phyloP scores from a whole-genome alignment of 2,113 vertebrate genomes.

The Microcebus lehilahytsara region DNA sequence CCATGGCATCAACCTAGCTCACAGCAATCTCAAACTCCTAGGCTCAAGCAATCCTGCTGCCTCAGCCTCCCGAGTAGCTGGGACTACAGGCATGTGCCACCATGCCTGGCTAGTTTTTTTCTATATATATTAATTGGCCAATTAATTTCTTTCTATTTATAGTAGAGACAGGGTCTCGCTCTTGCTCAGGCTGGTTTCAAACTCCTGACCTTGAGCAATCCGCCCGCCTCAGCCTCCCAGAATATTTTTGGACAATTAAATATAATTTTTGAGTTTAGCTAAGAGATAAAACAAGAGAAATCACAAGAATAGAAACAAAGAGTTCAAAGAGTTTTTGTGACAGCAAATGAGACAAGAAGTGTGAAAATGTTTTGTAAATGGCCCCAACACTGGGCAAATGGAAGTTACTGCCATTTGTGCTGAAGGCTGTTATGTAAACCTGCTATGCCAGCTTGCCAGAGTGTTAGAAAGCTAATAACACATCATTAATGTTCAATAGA shows the following conservation, averaged over 20 bases:
- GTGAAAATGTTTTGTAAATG: constrained; percentile 62
- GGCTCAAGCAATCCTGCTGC: too few species aligned
- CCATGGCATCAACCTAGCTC: too few species aligned
- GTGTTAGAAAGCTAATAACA: constrained; percentile 5
- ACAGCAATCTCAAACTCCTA: too few species aligned
- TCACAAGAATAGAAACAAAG: constrained; percentile 17
- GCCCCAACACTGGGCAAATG: neutral
- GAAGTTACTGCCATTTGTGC: constrained; percentile 26
- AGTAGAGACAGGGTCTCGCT: too few species aligned
- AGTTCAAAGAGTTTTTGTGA: constrained; percentile 33
- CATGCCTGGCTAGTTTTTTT: too few species aligned
- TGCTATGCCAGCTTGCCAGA: constrained; percentile 22
- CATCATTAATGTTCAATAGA: neutral
- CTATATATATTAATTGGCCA: too few species aligned
- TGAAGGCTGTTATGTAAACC: constrained; percentile 3
- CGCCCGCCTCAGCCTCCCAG: too few species aligned
- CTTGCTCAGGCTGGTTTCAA: too few species aligned
- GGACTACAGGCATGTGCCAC: too few species aligned
- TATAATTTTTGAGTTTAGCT: constrained; percentile 11
- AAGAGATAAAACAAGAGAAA: constrained; percentile 22
- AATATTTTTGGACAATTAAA: constrained; percentile 21
- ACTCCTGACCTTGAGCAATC: too few species aligned
- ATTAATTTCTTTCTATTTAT: too few species aligned
- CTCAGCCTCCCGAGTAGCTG: too few species aligned
- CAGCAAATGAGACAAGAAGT: neutral